A percentile compares a stretch with the other conserved stretches of the same genome.
Conservation (phyloP, 2,797 vertebrate genomes). For the Lagocephalus sceleratus region DNA sequence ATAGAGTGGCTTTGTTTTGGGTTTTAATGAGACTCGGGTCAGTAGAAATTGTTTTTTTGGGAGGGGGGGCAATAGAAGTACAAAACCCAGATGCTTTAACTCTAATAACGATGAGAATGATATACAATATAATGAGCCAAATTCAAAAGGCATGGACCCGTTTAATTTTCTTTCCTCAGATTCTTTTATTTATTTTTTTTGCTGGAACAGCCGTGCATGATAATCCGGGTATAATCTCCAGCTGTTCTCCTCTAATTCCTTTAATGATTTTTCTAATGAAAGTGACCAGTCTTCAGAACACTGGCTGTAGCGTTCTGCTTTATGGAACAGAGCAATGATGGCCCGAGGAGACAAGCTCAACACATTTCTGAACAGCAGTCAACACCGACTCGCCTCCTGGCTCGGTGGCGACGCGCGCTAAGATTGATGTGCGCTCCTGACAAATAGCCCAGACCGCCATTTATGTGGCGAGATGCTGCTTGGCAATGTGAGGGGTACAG, state of each 20-base stretch:
- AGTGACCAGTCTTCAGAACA: conserved; percentile 66
- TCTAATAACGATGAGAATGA: too few relatives aligned
- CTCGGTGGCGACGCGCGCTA: conserved; percentile 51
- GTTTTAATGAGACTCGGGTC: too few relatives aligned
- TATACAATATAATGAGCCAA: too few relatives aligned
- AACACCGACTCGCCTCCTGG: conserved; percentile 58
- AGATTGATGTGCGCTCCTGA: conserved; percentile 72
- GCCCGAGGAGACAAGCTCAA: conserved; percentile 69
- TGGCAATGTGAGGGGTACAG: conserved; percentile 66
- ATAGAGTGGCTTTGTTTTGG: not conserved
- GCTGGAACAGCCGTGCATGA: conserved; percentile 53
- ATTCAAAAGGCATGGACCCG: not conserved
- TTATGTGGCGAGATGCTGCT: conserved; percentile 65
- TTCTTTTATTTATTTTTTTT: conserved; percentile 34
- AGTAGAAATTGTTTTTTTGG: too few relatives aligned
- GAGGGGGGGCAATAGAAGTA: too few relatives aligned
- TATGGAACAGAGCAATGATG: conserved; percentile 45
- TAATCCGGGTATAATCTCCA: conserved; percentile 57
- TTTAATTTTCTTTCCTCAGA: conserved; percentile 1
- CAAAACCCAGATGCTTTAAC: too few relatives aligned
- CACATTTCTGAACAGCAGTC: conserved; percentile 66
- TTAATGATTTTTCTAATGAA: conserved; percentile 76
- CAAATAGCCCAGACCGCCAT: conserved; percentile 61
- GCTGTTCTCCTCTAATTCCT: conserved; percentile 60
- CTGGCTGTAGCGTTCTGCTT: conserved; percentile 47